Evolutionary conservation across 2,113 vertebrate species (phyloP).

Genomic region (Suricata suricatta): DNA sequence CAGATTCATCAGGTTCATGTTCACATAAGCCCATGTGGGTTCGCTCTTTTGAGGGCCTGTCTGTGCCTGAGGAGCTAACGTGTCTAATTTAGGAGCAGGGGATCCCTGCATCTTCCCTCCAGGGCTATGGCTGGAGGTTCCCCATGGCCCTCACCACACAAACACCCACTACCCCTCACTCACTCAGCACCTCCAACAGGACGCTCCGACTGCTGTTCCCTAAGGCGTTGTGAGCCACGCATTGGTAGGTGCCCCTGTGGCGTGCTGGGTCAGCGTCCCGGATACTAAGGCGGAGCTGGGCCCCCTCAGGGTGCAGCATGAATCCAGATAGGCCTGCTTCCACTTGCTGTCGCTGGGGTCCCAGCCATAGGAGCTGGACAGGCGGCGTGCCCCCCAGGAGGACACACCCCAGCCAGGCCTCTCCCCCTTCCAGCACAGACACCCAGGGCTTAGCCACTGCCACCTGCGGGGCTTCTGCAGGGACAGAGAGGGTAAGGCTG

Average conservation of each 20-base stretch:
- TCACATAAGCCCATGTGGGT: background rate
- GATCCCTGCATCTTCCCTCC: background rate
- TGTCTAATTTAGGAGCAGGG: background rate
- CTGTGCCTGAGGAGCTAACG: background rate
- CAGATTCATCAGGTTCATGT: background rate
- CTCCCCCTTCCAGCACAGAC: conserved; percentile 89
- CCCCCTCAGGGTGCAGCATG: conserved; percentile 81
- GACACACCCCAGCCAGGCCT: conserved; percentile 88
- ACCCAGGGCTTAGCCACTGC: conserved; percentile 84
- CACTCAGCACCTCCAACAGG: conserved; percentile 90
- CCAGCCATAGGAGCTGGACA: conserved; percentile 88
- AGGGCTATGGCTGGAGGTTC: background rate
- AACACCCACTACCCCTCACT: conserved; percentile 35
- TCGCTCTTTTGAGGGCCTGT: background rate
- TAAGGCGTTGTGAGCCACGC: conserved; percentile 88
- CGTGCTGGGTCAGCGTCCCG: conserved; percentile 83
- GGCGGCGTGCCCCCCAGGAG: conserved; percentile 81
- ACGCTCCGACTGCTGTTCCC: conserved; percentile 88
- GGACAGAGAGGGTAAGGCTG: background rate
- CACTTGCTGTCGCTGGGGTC: conserved; percentile 85
- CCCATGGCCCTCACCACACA: accelerated
- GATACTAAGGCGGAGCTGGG: conserved; percentile 89
- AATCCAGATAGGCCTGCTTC: conserved; percentile 84
- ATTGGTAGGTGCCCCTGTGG: conserved; percentile 90
- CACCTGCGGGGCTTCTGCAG: conserved; percentile 88